These are phyloP conservation scores for Nothoprocta perdicaria DNA, from an alignment of 2,113 vertebrate species.

Conservation along the genomic window DNA sequence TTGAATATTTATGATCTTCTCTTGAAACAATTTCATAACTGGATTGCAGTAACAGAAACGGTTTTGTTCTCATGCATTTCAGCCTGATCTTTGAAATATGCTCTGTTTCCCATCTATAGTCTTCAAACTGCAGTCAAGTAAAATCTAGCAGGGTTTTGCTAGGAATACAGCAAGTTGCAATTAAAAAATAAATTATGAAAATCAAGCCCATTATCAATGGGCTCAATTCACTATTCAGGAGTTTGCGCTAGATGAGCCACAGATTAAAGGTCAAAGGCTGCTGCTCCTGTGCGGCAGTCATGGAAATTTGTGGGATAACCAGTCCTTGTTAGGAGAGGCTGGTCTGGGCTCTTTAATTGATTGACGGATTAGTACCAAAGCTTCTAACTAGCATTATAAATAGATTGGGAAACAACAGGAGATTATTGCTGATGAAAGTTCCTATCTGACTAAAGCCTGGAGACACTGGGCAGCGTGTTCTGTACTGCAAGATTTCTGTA, in stretches of 20 bases:
- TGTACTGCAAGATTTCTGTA: neutral
- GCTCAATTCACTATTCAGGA: conserved; percentile 7
- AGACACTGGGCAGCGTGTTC: neutral
- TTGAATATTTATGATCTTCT: neutral
- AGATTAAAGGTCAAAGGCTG: neutral
- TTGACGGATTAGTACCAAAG: neutral
- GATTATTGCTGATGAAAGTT: conserved; percentile 21
- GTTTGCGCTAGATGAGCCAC: neutral
- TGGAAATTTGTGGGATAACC: neutral
- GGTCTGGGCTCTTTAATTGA: neutral
- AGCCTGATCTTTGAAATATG: neutral
- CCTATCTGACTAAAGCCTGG: conserved; percentile 8
- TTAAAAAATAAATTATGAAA: neutral
- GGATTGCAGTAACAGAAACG: neutral
- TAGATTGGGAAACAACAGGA: neutral
- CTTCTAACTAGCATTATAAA: neutral
- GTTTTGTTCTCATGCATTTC: neutral
- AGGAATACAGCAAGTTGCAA: neutral
- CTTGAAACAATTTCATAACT: neutral
- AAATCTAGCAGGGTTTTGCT: neutral
- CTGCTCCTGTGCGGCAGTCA: neutral
- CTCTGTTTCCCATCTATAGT: neutral
- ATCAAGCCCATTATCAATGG: neutral
- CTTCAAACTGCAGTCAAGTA: neutral
- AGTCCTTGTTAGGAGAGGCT: neutral